Conservation (phyloP, 2,113 vertebrate species). For the Nothocercus nigrocapillus region DNA sequence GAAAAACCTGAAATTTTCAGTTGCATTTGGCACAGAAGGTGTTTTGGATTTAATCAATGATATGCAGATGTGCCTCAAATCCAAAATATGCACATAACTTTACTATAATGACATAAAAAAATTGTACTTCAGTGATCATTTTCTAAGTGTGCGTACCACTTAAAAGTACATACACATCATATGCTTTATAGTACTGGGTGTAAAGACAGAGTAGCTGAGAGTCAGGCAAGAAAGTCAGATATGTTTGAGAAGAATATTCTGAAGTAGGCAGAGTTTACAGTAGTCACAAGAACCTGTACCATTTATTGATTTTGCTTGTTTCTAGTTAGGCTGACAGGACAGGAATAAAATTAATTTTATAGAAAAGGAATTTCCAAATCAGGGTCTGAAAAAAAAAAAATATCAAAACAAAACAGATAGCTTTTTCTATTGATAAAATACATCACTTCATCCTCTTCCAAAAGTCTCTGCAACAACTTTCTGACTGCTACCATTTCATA, state of each 20-base stretch:
- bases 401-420: not conserved
- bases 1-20: not conserved
- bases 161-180: not conserved
- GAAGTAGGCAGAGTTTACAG: not conserved
- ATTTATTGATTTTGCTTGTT: not conserved
- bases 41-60: not conserved
- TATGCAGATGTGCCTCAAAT: not conserved
- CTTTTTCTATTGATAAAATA: not conserved
- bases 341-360: not conserved
- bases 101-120: not conserved
- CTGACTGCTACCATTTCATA: not conserved
- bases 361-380: not conserved
- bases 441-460: not conserved
- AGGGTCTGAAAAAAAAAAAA: not conserved
- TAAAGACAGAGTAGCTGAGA: not conserved
- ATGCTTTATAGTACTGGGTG: not conserved
- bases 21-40: not conserved
- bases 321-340: not conserved
- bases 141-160: not conserved
- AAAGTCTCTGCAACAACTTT: not conserved
- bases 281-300: not conserved
- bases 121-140: not conserved
- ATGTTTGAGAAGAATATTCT: not conserved
- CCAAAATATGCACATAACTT: not conserved
- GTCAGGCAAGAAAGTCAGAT: not conserved